Evolutionary conservation across 1,140 invertebrate species (phyloP).

Genomic region (Pogonus chalceus): DNA sequence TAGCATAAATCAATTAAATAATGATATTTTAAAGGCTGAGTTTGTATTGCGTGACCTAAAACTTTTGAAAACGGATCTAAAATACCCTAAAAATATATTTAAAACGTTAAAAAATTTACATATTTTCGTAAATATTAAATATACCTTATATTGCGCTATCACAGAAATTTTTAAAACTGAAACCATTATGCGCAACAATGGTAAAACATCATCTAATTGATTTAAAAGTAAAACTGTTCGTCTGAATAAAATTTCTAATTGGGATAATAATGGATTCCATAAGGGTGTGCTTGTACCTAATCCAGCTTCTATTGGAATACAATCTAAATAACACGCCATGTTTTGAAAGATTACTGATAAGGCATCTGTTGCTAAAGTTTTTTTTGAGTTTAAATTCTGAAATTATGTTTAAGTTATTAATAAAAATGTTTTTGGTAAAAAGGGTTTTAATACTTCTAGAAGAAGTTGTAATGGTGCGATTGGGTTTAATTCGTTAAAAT

Average conservation of each 20-base stretch:
- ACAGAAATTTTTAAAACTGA: slow-evolving; percentile 76
- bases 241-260: slow-evolving; percentile 77
- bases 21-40: slow-evolving; percentile 73
- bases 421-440: background rate
- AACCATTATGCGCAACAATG: slow-evolving; percentile 75
- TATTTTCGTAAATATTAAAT: too few relatives aligned
- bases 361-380: slow-evolving; percentile 69
- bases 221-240: slow-evolving; percentile 64
- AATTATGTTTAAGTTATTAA: slow-evolving; percentile 23
- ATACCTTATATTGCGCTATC: slow-evolving; percentile 68
- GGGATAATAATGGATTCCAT: slow-evolving; percentile 72
- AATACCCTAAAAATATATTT: slow-evolving; percentile 51
- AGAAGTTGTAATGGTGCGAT: slow-evolving; percentile 85
- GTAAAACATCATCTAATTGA: slow-evolving; percentile 61
- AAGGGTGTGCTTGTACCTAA: slow-evolving; percentile 51
- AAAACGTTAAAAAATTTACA: too few relatives aligned
- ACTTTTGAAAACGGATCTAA: slow-evolving; percentile 96
- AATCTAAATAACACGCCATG: slow-evolving; percentile 86
- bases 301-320: slow-evolving; percentile 74
- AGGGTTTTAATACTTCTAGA: slow-evolving; percentile 56
- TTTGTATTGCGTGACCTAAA: slow-evolving; percentile 81
- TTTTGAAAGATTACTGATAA: slow-evolving; percentile 72
- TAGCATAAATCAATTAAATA: slow-evolving; percentile 82
- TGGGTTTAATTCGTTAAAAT: slow-evolving; percentile 94
- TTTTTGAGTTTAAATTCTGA: slow-evolving; percentile 76